These are phyloP conservation scores for Bubo scandiacus DNA, from an alignment of 2,113 vertebrate species.

Conservation along the genomic window DNA sequence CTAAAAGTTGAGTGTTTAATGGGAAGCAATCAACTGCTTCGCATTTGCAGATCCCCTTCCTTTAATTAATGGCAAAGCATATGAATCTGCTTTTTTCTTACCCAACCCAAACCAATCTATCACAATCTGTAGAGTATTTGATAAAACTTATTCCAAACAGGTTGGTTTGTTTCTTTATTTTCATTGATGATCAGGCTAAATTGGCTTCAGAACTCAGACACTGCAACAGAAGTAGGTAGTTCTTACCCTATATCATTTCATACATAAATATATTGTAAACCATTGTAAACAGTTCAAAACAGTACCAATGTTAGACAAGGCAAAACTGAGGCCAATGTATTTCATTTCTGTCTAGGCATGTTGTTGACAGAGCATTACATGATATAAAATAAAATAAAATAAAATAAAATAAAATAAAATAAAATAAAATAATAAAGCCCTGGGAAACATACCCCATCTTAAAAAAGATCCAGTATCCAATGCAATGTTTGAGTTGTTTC, in stretches of 20 bases:
- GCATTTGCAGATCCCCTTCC: neutral
- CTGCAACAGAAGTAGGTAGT: neutral
- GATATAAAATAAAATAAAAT: neutral
- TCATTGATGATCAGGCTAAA: neutral
- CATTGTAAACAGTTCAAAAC: neutral
- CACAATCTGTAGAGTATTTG: neutral
- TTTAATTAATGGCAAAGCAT: constrained; percentile 2
- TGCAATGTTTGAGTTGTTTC: neutral
- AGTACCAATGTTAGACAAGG: neutral
- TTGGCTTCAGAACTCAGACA: neutral
- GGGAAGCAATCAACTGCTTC: neutral
- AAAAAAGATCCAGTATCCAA: neutral
- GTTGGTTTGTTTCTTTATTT: neutral
- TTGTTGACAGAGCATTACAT: neutral
- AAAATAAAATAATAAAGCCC: neutral
- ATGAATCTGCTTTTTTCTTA: neutral
- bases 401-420: neutral
- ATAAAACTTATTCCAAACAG: neutral
- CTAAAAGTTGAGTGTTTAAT: neutral
- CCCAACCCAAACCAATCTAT: neutral
- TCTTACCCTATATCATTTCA: neutral
- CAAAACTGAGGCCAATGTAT: neutral
- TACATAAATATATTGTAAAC: neutral
- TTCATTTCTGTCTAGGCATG: neutral
- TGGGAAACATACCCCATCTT: neutral